A percentile compares a stretch with the other conserved stretches of the same genome.
Conservation (phyloP, 2,797 vertebrate genomes). For the Mormyrus hasselquistii region DNA sequence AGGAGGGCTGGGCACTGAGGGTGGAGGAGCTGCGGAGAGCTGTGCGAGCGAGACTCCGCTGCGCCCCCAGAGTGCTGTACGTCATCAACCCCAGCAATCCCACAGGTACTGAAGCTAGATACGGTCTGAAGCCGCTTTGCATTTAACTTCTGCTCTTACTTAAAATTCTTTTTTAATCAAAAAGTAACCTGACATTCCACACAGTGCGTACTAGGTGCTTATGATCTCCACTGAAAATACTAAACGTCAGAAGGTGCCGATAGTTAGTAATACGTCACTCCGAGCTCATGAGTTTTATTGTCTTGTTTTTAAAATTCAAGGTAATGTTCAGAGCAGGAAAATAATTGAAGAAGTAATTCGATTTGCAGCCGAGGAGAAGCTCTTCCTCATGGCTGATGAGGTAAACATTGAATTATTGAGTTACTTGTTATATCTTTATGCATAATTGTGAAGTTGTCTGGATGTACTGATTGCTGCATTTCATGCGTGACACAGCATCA, state of each 20-base stretch:
- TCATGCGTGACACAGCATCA: neutral
- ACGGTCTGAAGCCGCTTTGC: neutral
- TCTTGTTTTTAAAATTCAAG: neutral
- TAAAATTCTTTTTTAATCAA: neutral
- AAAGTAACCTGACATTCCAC: neutral
- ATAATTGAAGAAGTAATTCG: slow-evolving; percentile 32
- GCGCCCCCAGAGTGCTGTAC: slow-evolving; percentile 28
- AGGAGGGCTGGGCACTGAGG: slow-evolving; percentile 54
- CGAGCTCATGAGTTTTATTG: neutral
- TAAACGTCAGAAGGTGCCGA: too few relatives aligned
- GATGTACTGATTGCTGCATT: neutral
- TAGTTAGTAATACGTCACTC: neutral
- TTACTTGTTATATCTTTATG: neutral
- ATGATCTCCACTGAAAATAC: neutral
- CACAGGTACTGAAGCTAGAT: slow-evolving; percentile 29
- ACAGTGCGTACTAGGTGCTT: neutral
- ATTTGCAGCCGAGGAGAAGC: slow-evolving; percentile 79
- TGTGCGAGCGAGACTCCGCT: slow-evolving; percentile 56
- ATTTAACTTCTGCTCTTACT: neutral
- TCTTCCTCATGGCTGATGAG: neutral
- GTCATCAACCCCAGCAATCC: slow-evolving; percentile 38
- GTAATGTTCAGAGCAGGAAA: slow-evolving; percentile 13
- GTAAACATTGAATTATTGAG: neutral
- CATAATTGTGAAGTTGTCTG: neutral
- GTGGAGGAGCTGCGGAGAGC: slow-evolving; percentile 62